These are phyloP conservation scores for Brachycybe producta DNA, from an alignment of 2,888 invertebrate genomes.

Conservation along the genomic window DNA sequence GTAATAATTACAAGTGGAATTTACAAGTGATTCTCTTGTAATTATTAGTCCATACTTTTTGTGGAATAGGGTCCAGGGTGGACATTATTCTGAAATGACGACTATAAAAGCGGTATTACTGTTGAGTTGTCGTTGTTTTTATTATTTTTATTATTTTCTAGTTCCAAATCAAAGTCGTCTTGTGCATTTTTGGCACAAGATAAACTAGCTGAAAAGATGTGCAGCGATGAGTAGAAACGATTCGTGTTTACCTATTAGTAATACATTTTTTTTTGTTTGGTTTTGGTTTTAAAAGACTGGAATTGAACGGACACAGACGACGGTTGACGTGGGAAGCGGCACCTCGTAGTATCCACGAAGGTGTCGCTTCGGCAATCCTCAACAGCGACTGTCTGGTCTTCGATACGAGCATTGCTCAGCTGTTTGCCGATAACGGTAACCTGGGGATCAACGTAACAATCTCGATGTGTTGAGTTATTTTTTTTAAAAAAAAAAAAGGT, in stretches of 20 bases:
- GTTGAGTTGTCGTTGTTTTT: too few species aligned
- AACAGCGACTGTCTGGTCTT: conserved; percentile 98
- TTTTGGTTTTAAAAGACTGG: conserved; percentile 49
- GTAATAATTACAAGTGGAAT: too few species aligned
- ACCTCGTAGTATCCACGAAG: conserved; percentile 96
- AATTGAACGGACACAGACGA: conserved; percentile 86
- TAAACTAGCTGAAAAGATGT: not conserved
- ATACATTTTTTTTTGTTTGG: not conserved
- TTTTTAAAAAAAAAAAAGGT: not conserved
- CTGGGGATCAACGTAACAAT: conserved; percentile 99
- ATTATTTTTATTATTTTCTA: too few species aligned
- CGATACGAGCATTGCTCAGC: conserved; percentile 93
- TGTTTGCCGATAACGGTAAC: conserved; percentile 98
- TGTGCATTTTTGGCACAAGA: not conserved
- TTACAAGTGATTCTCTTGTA: too few species aligned
- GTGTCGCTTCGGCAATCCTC: conserved; percentile 91
- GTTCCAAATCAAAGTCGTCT: too few species aligned
- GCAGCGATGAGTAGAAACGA: not conserved
- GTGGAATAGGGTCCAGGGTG: too few species aligned
- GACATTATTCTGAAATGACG: too few species aligned
- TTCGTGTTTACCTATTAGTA: not conserved
- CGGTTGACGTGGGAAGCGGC: conserved; percentile 98
- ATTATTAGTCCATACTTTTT: too few species aligned
- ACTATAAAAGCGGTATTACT: too few species aligned
- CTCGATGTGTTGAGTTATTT: conserved; percentile 46